These are phyloP conservation scores for Lagopus leucura DNA, from an alignment of 2,113 vertebrate genomes.

Conservation along the genomic window DNA sequence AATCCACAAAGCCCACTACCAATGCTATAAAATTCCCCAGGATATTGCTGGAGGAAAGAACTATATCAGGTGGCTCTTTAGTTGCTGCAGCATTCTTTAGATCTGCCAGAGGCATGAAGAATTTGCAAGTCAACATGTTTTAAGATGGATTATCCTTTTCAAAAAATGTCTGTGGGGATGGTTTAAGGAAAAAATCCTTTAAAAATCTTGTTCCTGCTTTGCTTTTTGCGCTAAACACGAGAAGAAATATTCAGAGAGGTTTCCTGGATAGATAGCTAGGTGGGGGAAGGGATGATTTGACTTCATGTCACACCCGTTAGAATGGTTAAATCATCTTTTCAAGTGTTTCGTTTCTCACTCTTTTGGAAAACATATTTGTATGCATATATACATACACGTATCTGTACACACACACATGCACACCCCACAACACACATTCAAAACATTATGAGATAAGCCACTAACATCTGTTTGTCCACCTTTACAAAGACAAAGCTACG, in stretches of 20 bases:
- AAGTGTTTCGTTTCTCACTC: not conserved
- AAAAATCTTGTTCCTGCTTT: slow-evolving; percentile 36
- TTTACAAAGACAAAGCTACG: not conserved
- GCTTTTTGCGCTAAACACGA: not conserved
- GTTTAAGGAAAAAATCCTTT: not conserved
- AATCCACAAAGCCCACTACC: not conserved
- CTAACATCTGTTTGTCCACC: not conserved
- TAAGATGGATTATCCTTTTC: slow-evolving; percentile 54
- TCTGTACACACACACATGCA: not conserved
- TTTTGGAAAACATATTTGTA: not conserved
- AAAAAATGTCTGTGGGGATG: not conserved
- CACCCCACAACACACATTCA: not conserved
- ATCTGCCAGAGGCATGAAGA: not conserved
- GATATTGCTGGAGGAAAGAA: not conserved
- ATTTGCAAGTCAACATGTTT: slow-evolving; percentile 60
- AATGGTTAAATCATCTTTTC: not conserved
- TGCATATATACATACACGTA: not conserved
- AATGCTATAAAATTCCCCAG: not conserved
- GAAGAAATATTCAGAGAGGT: slow-evolving; percentile 13
- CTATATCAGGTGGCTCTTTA: not conserved
- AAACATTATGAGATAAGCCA: not conserved
- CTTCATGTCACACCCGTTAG: not conserved
- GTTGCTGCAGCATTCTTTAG: not conserved
- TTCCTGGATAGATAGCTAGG: not conserved
- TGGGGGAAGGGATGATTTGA: not conserved